phyloP scores from a whole-genome alignment of 2,888 invertebrate species.

The Aethes cnicana region DNA sequence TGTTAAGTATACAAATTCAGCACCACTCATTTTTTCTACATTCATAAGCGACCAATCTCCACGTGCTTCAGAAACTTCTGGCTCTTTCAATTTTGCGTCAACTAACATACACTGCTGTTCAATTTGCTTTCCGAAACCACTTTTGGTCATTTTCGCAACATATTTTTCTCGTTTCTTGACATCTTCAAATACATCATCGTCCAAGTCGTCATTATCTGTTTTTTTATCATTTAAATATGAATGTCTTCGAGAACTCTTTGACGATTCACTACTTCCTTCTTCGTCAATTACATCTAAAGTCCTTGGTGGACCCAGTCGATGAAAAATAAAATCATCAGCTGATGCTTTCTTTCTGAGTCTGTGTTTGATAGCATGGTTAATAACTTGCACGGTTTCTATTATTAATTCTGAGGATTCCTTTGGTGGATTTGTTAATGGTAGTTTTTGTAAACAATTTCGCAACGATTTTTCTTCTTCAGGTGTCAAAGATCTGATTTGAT shows the following conservation, averaged over 20 bases:
- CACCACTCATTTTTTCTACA: slow-evolving; percentile 80
- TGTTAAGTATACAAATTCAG: slow-evolving; percentile 87
- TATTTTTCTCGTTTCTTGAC: slow-evolving; percentile 52
- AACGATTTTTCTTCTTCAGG: slow-evolving; percentile 82
- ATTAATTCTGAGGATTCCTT: slow-evolving; percentile 66
- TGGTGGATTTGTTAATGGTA: slow-evolving; percentile 78
- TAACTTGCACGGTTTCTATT: slow-evolving; percentile 70
- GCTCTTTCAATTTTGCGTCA: slow-evolving; percentile 83
- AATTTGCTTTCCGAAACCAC: slow-evolving; percentile 57
- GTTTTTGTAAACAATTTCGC: slow-evolving; percentile 79
- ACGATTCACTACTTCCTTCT: slow-evolving; percentile 86
- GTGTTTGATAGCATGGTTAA: slow-evolving; percentile 70
- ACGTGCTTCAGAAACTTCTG: slow-evolving; percentile 81
- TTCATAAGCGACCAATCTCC: slow-evolving; percentile 78
- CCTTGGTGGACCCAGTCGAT: slow-evolving; percentile 84
- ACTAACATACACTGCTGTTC: slow-evolving; percentile 81
- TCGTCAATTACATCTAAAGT: slow-evolving; percentile 90
- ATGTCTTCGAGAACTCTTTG: slow-evolving; percentile 81
- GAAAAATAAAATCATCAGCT: slow-evolving; percentile 60
- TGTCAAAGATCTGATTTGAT: slow-evolving; percentile 69
- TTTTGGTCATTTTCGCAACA: slow-evolving; percentile 49
- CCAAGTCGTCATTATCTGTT: slow-evolving; percentile 72
- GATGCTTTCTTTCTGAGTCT: slow-evolving; percentile 65
- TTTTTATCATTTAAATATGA: slow-evolving; percentile 76
- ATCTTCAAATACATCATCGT: slow-evolving; percentile 76